A percentile compares a stretch with the other conserved stretches of the same genome.
Evolutionary conservation across 2,888 invertebrate genomes (phyloP).

Genomic region (Maniola hyperantus): DNA sequence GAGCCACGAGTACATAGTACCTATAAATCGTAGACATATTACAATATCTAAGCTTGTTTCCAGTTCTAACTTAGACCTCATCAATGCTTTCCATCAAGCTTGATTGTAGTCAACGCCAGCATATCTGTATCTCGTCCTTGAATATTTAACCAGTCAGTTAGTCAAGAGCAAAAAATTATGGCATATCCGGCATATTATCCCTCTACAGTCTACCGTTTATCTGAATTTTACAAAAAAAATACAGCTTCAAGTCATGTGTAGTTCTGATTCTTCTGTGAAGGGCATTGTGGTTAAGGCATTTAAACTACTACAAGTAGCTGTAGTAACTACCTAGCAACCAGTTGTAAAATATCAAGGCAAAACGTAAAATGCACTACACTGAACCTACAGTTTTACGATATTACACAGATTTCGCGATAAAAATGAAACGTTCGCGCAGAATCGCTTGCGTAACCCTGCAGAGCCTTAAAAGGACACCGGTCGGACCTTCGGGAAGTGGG

Average conservation of each 20-base stretch:
- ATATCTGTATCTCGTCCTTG: too few relatives aligned
- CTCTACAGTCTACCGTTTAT: too few relatives aligned
- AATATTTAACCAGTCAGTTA: not conserved
- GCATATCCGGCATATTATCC: too few relatives aligned
- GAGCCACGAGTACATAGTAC: too few relatives aligned
- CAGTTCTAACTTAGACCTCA: too few relatives aligned
- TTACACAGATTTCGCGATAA: conserved; percentile 34
- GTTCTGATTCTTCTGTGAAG: not conserved
- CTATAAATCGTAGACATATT: too few relatives aligned
- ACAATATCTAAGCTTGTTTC: too few relatives aligned
- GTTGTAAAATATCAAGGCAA: conserved; percentile 9
- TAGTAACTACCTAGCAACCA: not conserved
- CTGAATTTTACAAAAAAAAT: not conserved
- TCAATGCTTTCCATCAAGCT: too few relatives aligned
- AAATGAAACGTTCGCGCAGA: conserved; percentile 32
- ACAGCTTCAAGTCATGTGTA: not conserved
- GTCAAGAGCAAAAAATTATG: not conserved
- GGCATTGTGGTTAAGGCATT: not conserved
- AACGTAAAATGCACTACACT: not conserved
- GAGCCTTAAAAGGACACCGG: conserved; percentile 65
- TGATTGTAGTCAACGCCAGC: too few relatives aligned
- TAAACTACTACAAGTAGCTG: not conserved
- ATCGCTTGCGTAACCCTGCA: conserved; percentile 69
- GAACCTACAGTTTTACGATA: conserved; percentile 22
- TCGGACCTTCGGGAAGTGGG: conserved; percentile 77